phyloP scores from a whole-genome alignment of 2,888 invertebrate species.

The Willowsia nigromaculata region DNA sequence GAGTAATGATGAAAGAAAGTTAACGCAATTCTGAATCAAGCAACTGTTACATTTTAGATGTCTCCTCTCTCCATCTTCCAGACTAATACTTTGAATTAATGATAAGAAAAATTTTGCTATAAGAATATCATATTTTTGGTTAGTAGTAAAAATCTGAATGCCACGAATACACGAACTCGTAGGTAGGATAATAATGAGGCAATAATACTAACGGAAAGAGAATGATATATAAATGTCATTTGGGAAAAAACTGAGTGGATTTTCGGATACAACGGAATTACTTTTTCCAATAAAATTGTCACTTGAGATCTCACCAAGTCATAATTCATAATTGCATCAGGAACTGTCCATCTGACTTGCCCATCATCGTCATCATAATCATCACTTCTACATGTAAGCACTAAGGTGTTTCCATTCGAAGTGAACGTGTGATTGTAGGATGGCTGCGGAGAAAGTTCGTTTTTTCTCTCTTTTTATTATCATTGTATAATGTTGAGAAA shows the following conservation, averaged over 20 bases:
- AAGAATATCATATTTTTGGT: neutral
- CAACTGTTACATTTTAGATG: too few relatives aligned
- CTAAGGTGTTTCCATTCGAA: slow-evolving; percentile 3
- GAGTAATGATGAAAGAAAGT: neutral
- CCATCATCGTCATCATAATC: slow-evolving; percentile 32
- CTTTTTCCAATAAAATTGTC: slow-evolving; percentile 78
- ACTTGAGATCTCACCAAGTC: slow-evolving; percentile 77
- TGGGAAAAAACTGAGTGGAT: slow-evolving; percentile 76
- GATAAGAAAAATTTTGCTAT: neutral
- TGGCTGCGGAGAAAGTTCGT: neutral
- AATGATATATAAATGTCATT: slow-evolving; percentile 15
- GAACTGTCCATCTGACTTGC: slow-evolving; percentile 57
- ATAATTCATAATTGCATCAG: slow-evolving; percentile 78
- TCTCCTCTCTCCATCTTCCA: too few relatives aligned
- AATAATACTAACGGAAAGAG: neutral
- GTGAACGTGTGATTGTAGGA: neutral
- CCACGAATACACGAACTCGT: slow-evolving; percentile 4
- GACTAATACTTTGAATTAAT: neutral
- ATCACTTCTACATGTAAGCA: neutral
- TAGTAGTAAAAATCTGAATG: slow-evolving; percentile 8
- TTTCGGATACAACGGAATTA: slow-evolving; percentile 78
- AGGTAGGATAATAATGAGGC: slow-evolving; percentile 36
- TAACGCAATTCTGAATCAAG: neutral
- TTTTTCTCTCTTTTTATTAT: neutral
- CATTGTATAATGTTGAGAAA: neutral